Base-by-base conservation (phyloP, 1,140 invertebrate genomes). In the Harlomillsia oculata region DNA sequence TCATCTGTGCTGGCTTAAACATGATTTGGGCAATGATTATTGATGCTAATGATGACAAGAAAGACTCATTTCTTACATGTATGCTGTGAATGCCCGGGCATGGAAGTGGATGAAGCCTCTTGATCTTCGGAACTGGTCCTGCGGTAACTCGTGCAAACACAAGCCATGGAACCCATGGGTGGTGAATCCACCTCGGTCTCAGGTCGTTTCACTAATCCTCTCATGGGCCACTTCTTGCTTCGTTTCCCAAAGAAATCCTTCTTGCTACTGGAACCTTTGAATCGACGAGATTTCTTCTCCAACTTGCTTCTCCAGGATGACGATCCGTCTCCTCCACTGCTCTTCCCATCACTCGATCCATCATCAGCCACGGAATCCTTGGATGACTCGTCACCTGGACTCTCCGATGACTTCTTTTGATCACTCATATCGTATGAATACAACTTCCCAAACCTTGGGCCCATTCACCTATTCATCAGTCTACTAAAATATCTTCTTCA, bases 221-320 rank as follows among this genome's bases (percentile, higher is more conserved):
- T 53, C 61, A 63, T 59, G 5, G 55, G 52, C 62, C 62, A 64
- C 25, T 64, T 64, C 52, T 64, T 64, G 37, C 53, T 60, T 34
- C 59, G 9, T 34, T 59, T 60, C 8, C 58, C 58, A 44, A 64
- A 64, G 34, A 64, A 64, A 34, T 60, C 59, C 37, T 56, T 54
- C 30, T 63, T 63, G 4, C 5, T 45, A 16, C 30, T 32, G 14
- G 16, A 43, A n/a, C 51, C 54, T 16, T 29, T 32, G 21, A 53
- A 23, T 23, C 51, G 1, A 44, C 46, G 44, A 39, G 46, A 48
- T 32, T 53, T 55, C 36, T 59, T 63, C 1, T 62, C 60, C 8
- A 56, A 58, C 14, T 50, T 43, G 1, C 44, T 48, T 39, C 56
- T 55, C 55, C 51, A 62, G 14, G 51, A 50, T 5, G 34, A 28